These are phyloP conservation scores for Cygnus atratus DNA, from an alignment of 2,113 vertebrate genomes.

Conservation along the genomic window DNA sequence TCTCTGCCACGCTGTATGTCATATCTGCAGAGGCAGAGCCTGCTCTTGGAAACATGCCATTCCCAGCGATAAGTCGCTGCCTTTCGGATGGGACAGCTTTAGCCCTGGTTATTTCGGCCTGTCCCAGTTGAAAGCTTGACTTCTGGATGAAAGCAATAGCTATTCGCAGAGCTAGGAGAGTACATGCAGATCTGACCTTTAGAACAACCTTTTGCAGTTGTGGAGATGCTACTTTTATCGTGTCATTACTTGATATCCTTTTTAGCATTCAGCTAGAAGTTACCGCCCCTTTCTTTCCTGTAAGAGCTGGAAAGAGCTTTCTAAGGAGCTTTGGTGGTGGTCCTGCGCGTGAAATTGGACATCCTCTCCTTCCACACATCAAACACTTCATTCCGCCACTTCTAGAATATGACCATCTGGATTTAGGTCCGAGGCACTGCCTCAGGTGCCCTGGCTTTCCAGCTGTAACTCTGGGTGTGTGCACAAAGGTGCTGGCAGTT, in stretches of 20 bases:
- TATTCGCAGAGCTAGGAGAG: slow-evolving; percentile 1
- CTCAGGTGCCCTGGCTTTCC: background rate
- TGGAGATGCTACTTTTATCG: background rate
- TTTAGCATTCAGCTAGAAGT: background rate
- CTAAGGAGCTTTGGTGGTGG: background rate
- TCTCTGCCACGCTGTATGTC: background rate
- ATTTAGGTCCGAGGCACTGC: background rate
- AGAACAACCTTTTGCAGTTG: background rate
- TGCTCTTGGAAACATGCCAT: slow-evolving; percentile 15
- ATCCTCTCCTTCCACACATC: background rate
- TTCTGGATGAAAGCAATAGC: background rate
- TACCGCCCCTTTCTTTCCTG: background rate
- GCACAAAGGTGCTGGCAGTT: background rate
- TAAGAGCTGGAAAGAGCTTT: background rate
- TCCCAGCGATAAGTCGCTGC: background rate
- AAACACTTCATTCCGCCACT: background rate
- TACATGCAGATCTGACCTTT: slow-evolving; percentile 32
- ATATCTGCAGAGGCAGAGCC: background rate
- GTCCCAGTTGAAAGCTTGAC: background rate
- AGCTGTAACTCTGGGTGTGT: background rate
- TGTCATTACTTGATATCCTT: background rate
- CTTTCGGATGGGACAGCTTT: background rate
- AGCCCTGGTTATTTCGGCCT: background rate
- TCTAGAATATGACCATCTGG: background rate
- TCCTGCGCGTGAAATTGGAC: background rate